Conservation (phyloP, 2,113 vertebrate species). For the Xenotilapia flavipinnis region DNA sequence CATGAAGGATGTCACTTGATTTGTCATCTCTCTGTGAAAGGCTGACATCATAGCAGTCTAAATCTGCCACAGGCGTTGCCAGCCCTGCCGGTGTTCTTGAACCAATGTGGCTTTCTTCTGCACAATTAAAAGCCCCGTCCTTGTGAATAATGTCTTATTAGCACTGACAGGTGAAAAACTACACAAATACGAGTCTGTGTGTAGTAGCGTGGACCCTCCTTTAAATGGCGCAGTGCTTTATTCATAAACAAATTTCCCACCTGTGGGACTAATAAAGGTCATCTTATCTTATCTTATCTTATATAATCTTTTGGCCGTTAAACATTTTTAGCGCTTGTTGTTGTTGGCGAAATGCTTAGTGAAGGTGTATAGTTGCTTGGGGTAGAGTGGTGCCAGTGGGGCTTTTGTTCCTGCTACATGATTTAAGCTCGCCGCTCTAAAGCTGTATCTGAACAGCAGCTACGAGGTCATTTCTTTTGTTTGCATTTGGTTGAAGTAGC, state of each 20-base stretch:
- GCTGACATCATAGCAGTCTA: constrained; percentile 58
- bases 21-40: constrained; percentile 41
- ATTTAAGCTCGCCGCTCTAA: background rate
- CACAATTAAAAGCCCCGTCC: background rate
- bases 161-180: background rate
- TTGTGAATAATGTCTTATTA: background rate
- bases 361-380: background rate
- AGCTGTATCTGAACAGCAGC: background rate
- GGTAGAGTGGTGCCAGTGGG: background rate
- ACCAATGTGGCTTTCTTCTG: background rate
- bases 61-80: constrained; percentile 37
- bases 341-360: constrained; percentile 3
- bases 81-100: background rate
- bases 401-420: background rate
- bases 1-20: constrained; percentile 52
- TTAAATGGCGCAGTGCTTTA: background rate
- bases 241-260: background rate
- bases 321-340: constrained; percentile 21
- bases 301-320: constrained; percentile 1
- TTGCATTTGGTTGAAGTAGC: constrained; percentile 21
- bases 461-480: constrained; percentile 18
- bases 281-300: no score
- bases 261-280: no score
- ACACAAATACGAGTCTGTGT: background rate
- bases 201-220: background rate